Evolutionary conservation across 92 coral and sea anemone species (phyloP).

Genomic region (Ricordea florida): DNA sequence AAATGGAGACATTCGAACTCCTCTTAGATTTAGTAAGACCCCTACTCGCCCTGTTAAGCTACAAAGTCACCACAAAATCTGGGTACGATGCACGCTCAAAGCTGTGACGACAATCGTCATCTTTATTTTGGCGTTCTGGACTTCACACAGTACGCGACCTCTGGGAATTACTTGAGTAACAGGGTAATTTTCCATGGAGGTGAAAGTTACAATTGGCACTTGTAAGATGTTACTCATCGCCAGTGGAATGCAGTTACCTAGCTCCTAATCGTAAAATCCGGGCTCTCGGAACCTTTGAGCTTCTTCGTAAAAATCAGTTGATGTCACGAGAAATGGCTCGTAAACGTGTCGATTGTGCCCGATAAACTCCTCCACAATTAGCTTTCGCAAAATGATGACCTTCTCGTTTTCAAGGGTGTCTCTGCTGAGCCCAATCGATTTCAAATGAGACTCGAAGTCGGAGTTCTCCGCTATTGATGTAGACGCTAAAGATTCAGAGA

Average conservation of each 20-base stretch:
- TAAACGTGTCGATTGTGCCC: neutral
- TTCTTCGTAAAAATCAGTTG: neutral
- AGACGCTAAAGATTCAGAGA: neutral
- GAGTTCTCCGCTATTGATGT: neutral
- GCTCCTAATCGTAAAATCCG: constrained; percentile 17
- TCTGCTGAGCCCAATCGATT: neutral
- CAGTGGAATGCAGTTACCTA: constrained; percentile 33
- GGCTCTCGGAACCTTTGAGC: constrained; percentile 2
- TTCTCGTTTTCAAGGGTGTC: neutral
- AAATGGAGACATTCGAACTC: too few species aligned
- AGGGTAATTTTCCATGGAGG: constrained; percentile 47
- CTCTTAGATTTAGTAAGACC: too few species aligned
- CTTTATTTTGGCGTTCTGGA: too few species aligned
- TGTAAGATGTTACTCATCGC: constrained; percentile 35
- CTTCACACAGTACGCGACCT: constrained; percentile 19
- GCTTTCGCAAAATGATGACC: neutral
- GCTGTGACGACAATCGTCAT: too few species aligned
- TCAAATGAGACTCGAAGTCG: neutral
- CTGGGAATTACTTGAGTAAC: constrained; percentile 22
- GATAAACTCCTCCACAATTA: neutral
- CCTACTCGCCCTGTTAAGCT: too few species aligned
- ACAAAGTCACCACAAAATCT: too few species aligned
- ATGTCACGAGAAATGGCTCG: neutral
- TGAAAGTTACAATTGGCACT: constrained; percentile 30
- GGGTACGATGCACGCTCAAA: too few species aligned